Conservation (phyloP, 1,140 invertebrate genomes). For the Halotydeus destructor region DNA sequence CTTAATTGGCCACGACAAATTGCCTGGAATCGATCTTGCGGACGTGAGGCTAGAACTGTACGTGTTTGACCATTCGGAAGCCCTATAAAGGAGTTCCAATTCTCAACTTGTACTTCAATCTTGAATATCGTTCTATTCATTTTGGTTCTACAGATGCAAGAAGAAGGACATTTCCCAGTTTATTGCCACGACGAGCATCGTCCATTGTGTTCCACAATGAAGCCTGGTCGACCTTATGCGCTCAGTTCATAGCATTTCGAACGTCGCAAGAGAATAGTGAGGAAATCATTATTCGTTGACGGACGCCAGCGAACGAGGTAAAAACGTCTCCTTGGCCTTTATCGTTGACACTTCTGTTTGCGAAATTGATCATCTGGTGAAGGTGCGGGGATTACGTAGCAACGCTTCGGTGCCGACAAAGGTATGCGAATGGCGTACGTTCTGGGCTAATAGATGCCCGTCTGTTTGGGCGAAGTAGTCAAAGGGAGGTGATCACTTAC, state of each 20-base stretch:
- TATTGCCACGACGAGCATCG: constrained; percentile 24
- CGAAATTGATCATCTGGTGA: constrained; percentile 72
- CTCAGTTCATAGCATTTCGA: constrained; percentile 28
- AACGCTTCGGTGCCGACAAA: constrained; percentile 49
- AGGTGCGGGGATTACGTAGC: constrained; percentile 71
- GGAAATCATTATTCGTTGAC: constrained; percentile 32
- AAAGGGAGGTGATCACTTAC: constrained; percentile 79
- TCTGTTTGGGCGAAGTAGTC: constrained; percentile 62
- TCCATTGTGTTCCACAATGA: constrained; percentile 33
- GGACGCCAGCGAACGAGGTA: constrained; percentile 28
- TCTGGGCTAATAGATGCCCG: constrained; percentile 82
- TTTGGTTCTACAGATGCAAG: constrained; percentile 14
- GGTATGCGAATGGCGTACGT: constrained; percentile 62
- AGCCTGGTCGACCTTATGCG: constrained; percentile 30
- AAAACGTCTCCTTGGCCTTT: too few relatives aligned
- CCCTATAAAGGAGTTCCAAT: constrained; percentile 1
- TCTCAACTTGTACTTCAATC: too few relatives aligned
- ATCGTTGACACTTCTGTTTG: constrained; percentile 19
- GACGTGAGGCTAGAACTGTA: constrained; percentile 80
- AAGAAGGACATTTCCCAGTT: constrained; percentile 16
- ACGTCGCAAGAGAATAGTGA: constrained; percentile 24
- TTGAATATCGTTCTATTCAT: too few relatives aligned
- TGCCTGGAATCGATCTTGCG: constrained; percentile 73
- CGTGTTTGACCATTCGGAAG: too few relatives aligned
- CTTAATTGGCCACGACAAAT: constrained; percentile 90